These are phyloP conservation scores for Halesus radiatus DNA, from an alignment of 1,140 invertebrate species.

Conservation along the genomic window DNA sequence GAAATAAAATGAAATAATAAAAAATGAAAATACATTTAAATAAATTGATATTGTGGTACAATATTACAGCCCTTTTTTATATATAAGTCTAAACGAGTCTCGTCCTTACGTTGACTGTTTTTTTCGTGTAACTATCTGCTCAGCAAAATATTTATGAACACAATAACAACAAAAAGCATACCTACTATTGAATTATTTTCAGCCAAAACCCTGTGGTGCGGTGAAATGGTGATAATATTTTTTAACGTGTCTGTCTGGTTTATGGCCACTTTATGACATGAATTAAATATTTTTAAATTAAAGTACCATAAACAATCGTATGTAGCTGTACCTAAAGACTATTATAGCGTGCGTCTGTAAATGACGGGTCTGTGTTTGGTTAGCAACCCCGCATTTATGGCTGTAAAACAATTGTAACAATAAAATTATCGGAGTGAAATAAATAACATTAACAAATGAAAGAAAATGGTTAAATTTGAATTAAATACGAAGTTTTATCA, in stretches of 20 bases:
- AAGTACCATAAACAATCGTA: background rate
- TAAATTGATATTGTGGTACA: too few relatives aligned
- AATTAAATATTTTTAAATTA: background rate
- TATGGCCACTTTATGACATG: background rate
- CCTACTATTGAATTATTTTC: too few relatives aligned
- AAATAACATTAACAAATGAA: background rate
- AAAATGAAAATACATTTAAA: too few relatives aligned
- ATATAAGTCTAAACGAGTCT: too few relatives aligned
- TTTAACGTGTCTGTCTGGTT: background rate
- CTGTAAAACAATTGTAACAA: conserved; percentile 18
- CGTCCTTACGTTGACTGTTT: too few relatives aligned
- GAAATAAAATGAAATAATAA: too few relatives aligned
- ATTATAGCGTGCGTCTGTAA: background rate
- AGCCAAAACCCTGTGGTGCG: too few relatives aligned
- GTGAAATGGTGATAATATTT: too few relatives aligned
- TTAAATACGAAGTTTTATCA: background rate
- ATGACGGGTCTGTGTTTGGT: background rate
- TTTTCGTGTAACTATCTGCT: too few relatives aligned
- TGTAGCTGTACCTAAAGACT: background rate
- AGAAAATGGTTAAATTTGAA: background rate
- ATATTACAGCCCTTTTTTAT: too few relatives aligned
- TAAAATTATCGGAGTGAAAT: conserved; percentile 7
- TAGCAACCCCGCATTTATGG: conserved; percentile 8
- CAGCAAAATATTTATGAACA: too few relatives aligned
- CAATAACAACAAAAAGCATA: too few relatives aligned